phyloP scores from a whole-genome alignment of 2,113 vertebrate species.

The Lonchura striata region DNA sequence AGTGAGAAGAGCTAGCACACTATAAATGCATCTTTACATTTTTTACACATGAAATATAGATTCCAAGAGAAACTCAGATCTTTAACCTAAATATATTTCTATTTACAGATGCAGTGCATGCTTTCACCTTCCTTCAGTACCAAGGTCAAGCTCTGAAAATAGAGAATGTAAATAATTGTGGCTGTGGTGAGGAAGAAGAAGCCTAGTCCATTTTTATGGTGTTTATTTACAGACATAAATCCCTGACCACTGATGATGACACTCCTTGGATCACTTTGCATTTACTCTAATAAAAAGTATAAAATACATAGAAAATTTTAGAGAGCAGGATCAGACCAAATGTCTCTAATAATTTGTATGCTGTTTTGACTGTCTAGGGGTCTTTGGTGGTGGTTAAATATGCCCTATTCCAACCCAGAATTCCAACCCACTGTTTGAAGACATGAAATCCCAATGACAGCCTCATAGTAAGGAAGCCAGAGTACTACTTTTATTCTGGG shows the following conservation, averaged over 20 bases:
- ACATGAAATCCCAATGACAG: background rate
- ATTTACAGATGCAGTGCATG: background rate
- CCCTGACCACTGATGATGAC: background rate
- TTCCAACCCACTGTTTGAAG: background rate
- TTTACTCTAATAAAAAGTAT: background rate
- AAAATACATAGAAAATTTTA: background rate
- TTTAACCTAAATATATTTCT: background rate
- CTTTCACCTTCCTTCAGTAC: background rate
- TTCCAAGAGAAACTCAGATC: background rate
- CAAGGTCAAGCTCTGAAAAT: background rate
- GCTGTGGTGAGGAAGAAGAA: background rate
- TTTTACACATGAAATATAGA: slow-evolving; percentile 1
- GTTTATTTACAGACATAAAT: background rate
- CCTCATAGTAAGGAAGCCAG: background rate
- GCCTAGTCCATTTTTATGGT: background rate
- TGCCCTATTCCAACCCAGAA: background rate
- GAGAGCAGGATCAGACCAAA: background rate
- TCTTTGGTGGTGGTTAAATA: background rate
- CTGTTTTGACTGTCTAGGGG: background rate
- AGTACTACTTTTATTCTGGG: background rate
- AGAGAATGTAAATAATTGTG: background rate
- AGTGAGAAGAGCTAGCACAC: background rate
- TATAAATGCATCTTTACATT: background rate
- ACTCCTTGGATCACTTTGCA: background rate
- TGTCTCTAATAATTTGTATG: background rate